phyloP scores from a whole-genome alignment of 2,113 vertebrate genomes.

The Poecile atricapillus region DNA sequence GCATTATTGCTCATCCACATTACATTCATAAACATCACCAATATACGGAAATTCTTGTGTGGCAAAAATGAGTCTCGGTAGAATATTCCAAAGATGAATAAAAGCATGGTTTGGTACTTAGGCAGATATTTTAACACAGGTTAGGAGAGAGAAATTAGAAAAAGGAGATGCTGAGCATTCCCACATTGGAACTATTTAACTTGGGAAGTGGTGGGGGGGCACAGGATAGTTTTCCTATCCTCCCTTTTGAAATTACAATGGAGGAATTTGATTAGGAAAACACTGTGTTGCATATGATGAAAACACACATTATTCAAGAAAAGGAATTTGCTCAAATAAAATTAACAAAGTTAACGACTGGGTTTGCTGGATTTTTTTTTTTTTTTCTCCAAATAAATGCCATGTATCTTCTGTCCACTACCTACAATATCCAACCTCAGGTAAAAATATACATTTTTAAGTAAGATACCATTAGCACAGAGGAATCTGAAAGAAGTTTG shows the following conservation, averaged over 20 bases:
- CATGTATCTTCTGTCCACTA: no score
- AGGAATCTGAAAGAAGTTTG: no score
- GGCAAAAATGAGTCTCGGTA: neutral
- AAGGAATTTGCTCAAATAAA: neutral
- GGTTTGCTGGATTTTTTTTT: no score
- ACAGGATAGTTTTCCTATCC: fast-evolving
- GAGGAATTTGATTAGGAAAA: neutral
- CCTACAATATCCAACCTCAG: fast-evolving
- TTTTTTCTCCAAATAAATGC: fast-evolving
- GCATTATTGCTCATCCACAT: neutral
- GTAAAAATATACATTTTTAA: neutral
- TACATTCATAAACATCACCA: neutral
- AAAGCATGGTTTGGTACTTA: fast-evolving
- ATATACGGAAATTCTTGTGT: neutral
- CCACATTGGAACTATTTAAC: neutral
- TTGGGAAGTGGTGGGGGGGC: fast-evolving
- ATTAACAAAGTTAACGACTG: neutral
- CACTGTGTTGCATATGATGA: neutral
- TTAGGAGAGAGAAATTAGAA: neutral
- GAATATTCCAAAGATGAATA: neutral
- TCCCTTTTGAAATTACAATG: neutral
- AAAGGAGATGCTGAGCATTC: neutral
- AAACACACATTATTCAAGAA: neutral
- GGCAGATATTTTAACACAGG: no score
- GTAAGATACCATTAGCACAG: neutral